These are phyloP conservation scores for Tenrec ecaudatus DNA, from an alignment of 2,113 vertebrate genomes.

Conservation along the genomic window DNA sequence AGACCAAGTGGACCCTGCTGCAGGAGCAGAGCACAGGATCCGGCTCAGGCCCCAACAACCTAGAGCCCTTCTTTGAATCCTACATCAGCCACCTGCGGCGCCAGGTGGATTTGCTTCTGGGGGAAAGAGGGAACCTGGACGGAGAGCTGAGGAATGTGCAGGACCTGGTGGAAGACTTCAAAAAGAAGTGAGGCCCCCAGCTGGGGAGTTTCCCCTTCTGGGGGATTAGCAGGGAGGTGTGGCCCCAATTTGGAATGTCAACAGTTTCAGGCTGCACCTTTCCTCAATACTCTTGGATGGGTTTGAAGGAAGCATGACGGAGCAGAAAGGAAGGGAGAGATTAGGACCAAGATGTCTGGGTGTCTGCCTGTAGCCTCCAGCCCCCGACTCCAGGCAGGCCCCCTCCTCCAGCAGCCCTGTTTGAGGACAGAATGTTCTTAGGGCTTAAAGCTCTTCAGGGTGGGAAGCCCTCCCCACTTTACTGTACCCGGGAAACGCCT, in stretches of 20 bases:
- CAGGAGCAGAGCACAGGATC: constrained; percentile 62
- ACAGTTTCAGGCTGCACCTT: not conserved
- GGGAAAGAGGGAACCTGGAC: constrained; percentile 89
- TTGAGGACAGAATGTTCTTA: not conserved
- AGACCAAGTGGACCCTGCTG: constrained; percentile 78
- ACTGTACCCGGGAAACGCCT: not conserved
- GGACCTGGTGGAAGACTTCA: constrained; percentile 91
- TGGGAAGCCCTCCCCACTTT: not conserved
- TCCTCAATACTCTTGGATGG: not conserved
- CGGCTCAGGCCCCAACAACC: constrained; percentile 67
- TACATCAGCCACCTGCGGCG: constrained; percentile 89
- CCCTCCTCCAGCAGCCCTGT: not conserved
- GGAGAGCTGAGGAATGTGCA: constrained; percentile 91
- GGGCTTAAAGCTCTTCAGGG: not conserved
- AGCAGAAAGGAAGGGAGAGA: not conserved
- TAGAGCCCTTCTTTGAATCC: constrained; percentile 90
- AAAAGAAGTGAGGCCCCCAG: constrained; percentile 85
- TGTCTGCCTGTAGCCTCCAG: not conserved
- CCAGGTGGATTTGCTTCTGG: constrained; percentile 87
- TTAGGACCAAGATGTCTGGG: not conserved
- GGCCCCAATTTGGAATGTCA: not conserved
- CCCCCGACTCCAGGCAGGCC: not conserved
- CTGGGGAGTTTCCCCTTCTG: not conserved
- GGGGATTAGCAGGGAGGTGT: not conserved
- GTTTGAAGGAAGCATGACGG: not conserved